These are phyloP conservation scores for Eucera pruinosa DNA, from an alignment of 2,888 invertebrate genomes.

Conservation along the genomic window DNA sequence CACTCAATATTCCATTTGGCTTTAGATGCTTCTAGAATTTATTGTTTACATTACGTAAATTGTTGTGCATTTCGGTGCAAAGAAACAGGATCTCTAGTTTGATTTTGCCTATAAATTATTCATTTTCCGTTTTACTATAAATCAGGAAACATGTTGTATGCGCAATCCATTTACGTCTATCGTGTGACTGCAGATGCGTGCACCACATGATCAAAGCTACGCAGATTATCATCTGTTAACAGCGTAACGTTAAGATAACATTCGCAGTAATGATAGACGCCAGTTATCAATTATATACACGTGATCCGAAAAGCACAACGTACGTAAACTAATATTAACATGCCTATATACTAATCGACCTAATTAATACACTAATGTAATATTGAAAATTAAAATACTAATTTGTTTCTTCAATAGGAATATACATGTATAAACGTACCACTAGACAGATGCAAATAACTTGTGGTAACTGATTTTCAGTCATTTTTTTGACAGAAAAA, in stretches of 20 bases:
- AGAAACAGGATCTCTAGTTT: too few relatives aligned
- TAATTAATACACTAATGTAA: too few relatives aligned
- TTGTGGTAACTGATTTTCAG: too few relatives aligned
- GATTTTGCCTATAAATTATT: neutral
- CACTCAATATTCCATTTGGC: too few relatives aligned
- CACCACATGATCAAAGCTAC: slow-evolving; percentile 26
- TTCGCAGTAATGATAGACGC: slow-evolving; percentile 7
- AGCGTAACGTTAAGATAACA: slow-evolving; percentile 39
- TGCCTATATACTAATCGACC: neutral
- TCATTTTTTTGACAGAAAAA: too few relatives aligned
- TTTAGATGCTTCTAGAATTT: too few relatives aligned
- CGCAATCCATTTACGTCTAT: slow-evolving; percentile 15
- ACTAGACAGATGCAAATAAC: too few relatives aligned
- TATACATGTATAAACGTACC: too few relatives aligned
- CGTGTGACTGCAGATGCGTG: slow-evolving; percentile 11
- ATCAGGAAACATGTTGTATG: neutral
- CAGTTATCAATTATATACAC: slow-evolving; percentile 25
- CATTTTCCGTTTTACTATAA: neutral
- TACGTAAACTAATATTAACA: neutral
- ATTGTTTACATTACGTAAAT: too few relatives aligned
- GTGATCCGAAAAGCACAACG: slow-evolving; percentile 19
- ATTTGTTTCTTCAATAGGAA: too few relatives aligned
- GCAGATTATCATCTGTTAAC: slow-evolving; percentile 44
- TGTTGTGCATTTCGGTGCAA: too few relatives aligned
- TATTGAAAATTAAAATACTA: too few relatives aligned